Base-by-base conservation (phyloP, 2,113 vertebrate species). In the Podilymbus podiceps region DNA sequence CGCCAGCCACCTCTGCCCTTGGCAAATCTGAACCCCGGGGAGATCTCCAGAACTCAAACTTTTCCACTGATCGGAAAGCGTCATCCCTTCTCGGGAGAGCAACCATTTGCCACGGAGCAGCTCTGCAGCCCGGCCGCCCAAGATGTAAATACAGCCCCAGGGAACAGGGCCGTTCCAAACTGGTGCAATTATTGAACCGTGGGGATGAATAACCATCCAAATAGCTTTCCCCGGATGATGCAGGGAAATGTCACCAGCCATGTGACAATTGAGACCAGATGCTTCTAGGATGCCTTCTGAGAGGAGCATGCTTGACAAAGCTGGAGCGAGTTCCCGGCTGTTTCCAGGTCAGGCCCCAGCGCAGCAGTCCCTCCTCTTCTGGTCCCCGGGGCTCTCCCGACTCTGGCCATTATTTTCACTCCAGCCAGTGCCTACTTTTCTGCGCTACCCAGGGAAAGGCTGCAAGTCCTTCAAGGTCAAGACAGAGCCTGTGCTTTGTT, bases 241-340 rank as follows among this genome's bases (percentile, higher is more conserved):
- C 38, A 87, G 35, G 69, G 52, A 93, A 96, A 89, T 87, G 87
- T 87, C 91, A 94, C 33, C 50, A 94, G 21, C 56, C 40, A 68
- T 14, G 35, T 35, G 35, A 74, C 84, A 92, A 95, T 30, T 56
- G 76, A 92, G 80, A 63, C 73, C 86, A 64, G 35, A 38, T 85
- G 50, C 30, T 95, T 86, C 25, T 53, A 38, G 31, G 42, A 81
- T 63, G 44, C n/a, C 64, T 79, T 90, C 40, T 85, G 73, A 89
- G 58, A 62, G n/a, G 25, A n/a, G 7, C 12, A 30, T 44, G 62
- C 52, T 85, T 82, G 66, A 66, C 60, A 87, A 95, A 93, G 73
- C 64, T 82, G 60, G 49, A 91, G 60, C 31, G 27, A 80, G 44
- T 30, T 76, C 9, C 23, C 49, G 73, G 55, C 63, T 83, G 59